Evolutionary conservation across 2,113 vertebrate species (phyloP).

Genomic region (Tyrannus savana): DNA sequence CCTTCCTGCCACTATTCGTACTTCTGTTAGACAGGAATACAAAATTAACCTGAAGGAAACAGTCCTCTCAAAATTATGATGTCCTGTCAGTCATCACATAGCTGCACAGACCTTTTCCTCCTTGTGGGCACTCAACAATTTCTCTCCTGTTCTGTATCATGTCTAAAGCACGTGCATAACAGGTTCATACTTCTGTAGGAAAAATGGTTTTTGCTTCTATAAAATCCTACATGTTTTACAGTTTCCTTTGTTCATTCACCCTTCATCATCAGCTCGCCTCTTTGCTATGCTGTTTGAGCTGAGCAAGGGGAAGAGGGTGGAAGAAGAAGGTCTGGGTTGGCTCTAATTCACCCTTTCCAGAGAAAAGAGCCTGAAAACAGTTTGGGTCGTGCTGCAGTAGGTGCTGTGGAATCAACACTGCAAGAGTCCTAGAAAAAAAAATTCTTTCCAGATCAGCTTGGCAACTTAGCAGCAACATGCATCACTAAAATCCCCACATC

Average conservation of each 20-base stretch:
- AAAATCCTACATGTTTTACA: neutral
- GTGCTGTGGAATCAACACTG: neutral
- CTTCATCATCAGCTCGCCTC: neutral
- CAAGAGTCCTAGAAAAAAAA: neutral
- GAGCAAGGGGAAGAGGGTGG: neutral
- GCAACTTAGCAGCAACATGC: neutral
- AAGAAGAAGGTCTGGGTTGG: neutral
- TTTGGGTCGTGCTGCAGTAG: neutral
- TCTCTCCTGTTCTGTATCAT: neutral
- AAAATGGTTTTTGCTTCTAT: neutral
- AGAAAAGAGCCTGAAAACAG: neutral
- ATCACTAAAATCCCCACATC: neutral
- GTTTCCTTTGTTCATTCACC: neutral
- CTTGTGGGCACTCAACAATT: neutral
- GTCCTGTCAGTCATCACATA: rapidly evolving
- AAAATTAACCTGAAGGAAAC: neutral
- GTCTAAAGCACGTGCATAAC: neutral
- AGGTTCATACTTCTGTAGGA: neutral
- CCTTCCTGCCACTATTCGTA: neutral
- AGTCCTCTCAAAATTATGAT: neutral
- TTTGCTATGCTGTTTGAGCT: neutral
- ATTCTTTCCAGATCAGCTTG: neutral
- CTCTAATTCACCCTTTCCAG: neutral
- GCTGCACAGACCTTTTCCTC: neutral
- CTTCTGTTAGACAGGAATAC: neutral